Evolutionary conservation across 1,140 invertebrate species (phyloP), one percentile per base, ranked within the genome.

Genomic region (Araneus ventricosus): DNA sequence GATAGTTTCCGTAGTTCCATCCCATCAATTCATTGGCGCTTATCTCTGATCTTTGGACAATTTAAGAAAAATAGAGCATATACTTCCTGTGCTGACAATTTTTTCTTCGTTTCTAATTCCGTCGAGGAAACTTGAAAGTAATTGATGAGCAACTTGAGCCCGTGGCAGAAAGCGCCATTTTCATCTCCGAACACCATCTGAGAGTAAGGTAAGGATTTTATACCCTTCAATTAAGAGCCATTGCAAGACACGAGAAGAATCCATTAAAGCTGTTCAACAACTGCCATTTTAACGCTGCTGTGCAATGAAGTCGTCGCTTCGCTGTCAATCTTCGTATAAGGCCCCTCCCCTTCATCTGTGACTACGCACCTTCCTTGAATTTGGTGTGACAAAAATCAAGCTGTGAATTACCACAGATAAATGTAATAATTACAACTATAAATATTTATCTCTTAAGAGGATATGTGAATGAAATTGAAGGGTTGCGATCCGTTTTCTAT

Each of bases 151-250:
- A 30, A 27, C 63, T 3, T 30, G 34, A 75, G 70, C 70, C 30
- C 30, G 30, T 75, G 70, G 70, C 70, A 34, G 27, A 17, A 34
- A 34, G 17, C 70, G 30, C 30, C 70, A 82, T 82, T 45, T 82
- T 82, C 80, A n/a, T 82, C 27, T 52, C 45, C 80, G 37, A 82
- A 45, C 30, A 41, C 39, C 39, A 52, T 52, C 24, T 82, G 41
- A 52, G 80, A 17, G 17, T n/a, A 67, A n/a, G 75, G 75, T 6
- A 4, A 37, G 17, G 80, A 27, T 82, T 24, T 45, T 45, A 52
- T 41, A 82, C 80, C 80, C 80, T 82, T 52, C 80, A 82, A 82
- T 82, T 82, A 82, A 27, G 41, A 52, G 80, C 27, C 80, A 52
- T 82, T 82, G 80, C 39, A 17, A 39, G 45, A 45, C 80, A 82